Percentiles rank a stretch among this genome's conserved stretches.
phyloP scores from a whole-genome alignment of 2,113 vertebrate genomes.

The Phaethon lepturus region DNA sequence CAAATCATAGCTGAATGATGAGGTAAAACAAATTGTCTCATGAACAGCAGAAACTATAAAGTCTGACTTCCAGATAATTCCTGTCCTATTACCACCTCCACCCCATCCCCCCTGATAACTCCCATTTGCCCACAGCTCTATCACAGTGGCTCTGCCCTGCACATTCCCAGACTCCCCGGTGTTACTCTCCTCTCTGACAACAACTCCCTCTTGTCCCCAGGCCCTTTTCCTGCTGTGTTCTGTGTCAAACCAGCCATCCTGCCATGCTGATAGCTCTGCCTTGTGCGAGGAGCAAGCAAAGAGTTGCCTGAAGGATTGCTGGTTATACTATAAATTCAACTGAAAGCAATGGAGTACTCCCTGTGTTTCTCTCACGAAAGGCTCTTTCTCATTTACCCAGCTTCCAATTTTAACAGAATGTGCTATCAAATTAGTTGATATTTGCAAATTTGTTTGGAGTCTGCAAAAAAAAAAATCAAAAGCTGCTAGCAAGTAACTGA shows the following conservation, averaged over 20 bases:
- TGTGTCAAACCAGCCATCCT: not conserved
- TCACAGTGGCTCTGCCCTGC: not conserved
- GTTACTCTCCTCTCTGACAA: not conserved
- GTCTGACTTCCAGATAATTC: not conserved
- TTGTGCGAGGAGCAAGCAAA: not conserved
- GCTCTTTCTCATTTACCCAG: not conserved
- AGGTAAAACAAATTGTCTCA: not conserved
- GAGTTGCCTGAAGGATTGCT: not conserved
- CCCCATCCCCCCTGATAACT: fast-evolving
- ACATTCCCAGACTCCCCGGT: not conserved
- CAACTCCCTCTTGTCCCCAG: not conserved
- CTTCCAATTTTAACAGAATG: not conserved
- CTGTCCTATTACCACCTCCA: not conserved
- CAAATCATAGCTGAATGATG: not conserved
- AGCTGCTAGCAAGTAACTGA: not conserved
- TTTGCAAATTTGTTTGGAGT: not conserved
- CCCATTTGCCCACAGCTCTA: not conserved
- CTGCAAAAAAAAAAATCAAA: not conserved
- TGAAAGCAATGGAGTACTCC: not conserved
- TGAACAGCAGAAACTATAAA: not conserved
- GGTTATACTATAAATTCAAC: not conserved
- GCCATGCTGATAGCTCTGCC: not conserved
- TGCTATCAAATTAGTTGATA: not conserved
- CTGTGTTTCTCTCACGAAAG: not conserved
- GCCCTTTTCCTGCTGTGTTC: not conserved